Conservation (phyloP, 2,113 vertebrate genomes). For the Grammomys dolichurus region DNA sequence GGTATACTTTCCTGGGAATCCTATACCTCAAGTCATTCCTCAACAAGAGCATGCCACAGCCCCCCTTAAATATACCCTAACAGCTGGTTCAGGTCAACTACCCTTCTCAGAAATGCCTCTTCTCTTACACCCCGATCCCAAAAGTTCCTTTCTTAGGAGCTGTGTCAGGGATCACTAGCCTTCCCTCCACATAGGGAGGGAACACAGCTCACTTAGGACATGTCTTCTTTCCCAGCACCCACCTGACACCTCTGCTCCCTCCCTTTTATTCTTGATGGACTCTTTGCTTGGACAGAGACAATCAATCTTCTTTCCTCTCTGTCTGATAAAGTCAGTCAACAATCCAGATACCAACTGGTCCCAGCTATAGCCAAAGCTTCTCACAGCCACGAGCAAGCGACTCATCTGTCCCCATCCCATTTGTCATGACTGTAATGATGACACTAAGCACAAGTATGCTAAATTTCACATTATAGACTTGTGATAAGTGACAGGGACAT, state of each 20-base stretch:
- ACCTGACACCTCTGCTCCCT: rapidly evolving
- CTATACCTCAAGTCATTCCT: not conserved
- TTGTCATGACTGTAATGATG: not conserved
- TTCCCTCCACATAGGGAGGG: no score
- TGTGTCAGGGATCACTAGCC: rapidly evolving
- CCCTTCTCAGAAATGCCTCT: not conserved
- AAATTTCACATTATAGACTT: not conserved
- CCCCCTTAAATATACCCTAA: not conserved
- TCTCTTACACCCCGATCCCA: not conserved
- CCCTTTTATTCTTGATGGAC: not conserved
- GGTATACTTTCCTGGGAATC: not conserved
- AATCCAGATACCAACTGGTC: no score
- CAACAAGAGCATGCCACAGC: not conserved
- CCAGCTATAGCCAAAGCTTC: not conserved
- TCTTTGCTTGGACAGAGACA: not conserved
- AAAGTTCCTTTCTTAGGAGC: not conserved
- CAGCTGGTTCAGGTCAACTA: not conserved
- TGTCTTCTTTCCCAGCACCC: not conserved
- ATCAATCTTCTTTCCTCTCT: not conserved
- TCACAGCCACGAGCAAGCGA: not conserved
- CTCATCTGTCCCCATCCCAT: not conserved
- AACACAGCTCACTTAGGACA: not conserved
- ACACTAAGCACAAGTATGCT: not conserved
- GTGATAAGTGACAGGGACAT: not conserved
- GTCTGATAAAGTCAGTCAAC: not conserved